Evolutionary conservation across 2,888 invertebrate species (phyloP).

Genomic region (Micoletzkya japonica): DNA sequence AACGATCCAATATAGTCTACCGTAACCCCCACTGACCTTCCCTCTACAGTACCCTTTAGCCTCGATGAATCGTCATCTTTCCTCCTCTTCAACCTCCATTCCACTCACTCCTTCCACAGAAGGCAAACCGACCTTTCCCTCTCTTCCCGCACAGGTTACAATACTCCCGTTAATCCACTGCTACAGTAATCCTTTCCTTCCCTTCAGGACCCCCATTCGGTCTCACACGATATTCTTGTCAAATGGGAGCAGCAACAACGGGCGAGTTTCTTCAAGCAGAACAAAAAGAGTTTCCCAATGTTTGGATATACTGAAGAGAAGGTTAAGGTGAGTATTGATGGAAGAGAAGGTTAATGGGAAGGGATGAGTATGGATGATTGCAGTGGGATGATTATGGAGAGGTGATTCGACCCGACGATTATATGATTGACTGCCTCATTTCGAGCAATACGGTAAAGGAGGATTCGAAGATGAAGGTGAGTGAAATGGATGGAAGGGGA

Average conservation of each 20-base stretch:
- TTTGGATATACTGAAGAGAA: slow-evolving; percentile 87
- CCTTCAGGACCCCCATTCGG: neutral
- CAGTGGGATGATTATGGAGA: slow-evolving; percentile 95
- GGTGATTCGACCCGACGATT: slow-evolving; percentile 87
- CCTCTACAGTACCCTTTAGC: too few relatives aligned
- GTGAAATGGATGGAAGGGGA: too few relatives aligned
- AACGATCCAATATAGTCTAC: too few relatives aligned
- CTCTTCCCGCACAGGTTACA: neutral
- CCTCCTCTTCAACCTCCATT: neutral
- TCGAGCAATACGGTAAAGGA: too few relatives aligned
- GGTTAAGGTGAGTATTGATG: slow-evolving; percentile 39
- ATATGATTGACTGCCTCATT: slow-evolving; percentile 76
- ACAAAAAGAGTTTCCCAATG: slow-evolving; percentile 91
- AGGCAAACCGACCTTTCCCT: neutral
- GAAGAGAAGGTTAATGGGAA: neutral
- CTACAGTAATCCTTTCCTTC: neutral
- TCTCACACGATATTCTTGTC: slow-evolving; percentile 38
- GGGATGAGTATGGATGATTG: slow-evolving; percentile 62
- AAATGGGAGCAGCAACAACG: slow-evolving; percentile 51
- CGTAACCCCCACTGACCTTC: too few relatives aligned
- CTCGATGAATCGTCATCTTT: too few relatives aligned
- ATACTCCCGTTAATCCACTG: neutral
- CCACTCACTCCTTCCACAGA: neutral
- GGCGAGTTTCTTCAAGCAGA: slow-evolving; percentile 79
- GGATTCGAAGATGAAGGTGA: too few relatives aligned